Evolutionary conservation across 2,888 invertebrate genomes (phyloP).

Genomic region (Erebia ligea): DNA sequence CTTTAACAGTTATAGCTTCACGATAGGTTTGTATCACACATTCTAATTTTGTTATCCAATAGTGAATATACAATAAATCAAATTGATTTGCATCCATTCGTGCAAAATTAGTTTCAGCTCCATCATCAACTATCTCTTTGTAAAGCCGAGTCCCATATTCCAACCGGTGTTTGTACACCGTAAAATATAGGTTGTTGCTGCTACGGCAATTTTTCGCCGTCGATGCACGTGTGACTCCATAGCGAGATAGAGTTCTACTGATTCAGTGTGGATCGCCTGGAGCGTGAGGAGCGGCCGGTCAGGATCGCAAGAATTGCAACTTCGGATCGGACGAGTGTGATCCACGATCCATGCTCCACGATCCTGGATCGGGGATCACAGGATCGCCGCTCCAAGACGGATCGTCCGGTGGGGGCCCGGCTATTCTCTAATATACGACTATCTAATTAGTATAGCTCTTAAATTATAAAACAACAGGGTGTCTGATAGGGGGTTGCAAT

Average conservation of each 20-base stretch:
- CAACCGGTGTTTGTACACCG: constrained; percentile 21
- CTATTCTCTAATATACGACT: too few relatives aligned
- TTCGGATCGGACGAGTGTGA: too few relatives aligned
- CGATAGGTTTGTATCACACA: constrained; percentile 38
- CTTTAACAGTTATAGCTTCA: constrained; percentile 35
- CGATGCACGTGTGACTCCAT: constrained; percentile 5
- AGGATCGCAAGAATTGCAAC: constrained; percentile 2
- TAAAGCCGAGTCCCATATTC: constrained; percentile 27
- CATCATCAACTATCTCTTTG: constrained; percentile 20
- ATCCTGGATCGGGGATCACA: too few relatives aligned
- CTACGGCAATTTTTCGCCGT: constrained; percentile 5
- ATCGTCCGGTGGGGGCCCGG: too few relatives aligned
- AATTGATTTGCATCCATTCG: constrained; percentile 14
- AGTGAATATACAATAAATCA: constrained; percentile 8
- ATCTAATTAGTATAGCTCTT: too few relatives aligned
- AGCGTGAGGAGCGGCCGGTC: not conserved
- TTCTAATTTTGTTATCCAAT: constrained; percentile 36
- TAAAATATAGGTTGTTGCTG: not conserved
- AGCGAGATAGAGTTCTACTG: not conserved
- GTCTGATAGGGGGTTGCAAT: too few relatives aligned
- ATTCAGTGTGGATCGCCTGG: not conserved
- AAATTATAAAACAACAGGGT: too few relatives aligned
- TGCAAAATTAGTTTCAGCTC: constrained; percentile 14
- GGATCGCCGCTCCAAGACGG: too few relatives aligned
- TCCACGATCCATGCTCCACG: too few relatives aligned